Conservation (phyloP, 2,888 invertebrate genomes). For the Epiblema foenella region DNA sequence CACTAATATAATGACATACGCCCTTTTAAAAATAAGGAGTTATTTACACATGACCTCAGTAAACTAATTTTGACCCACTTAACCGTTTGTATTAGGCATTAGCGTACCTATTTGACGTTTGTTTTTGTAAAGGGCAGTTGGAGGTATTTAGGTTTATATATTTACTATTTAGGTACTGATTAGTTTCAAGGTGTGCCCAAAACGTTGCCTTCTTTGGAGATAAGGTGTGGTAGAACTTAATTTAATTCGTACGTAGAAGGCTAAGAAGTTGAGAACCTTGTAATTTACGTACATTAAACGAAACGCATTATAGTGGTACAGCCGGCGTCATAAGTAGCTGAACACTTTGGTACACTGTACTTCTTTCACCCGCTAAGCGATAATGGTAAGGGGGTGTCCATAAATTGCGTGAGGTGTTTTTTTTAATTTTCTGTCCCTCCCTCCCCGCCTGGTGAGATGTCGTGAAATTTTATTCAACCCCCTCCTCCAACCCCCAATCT, state of each 20-base stretch:
- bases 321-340: too few species aligned
- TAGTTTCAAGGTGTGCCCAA: constrained; percentile 20
- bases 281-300: not conserved
- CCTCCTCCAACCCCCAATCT: too few species aligned
- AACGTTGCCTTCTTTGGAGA: constrained; percentile 13
- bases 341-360: too few species aligned
- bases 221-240: constrained; percentile 10
- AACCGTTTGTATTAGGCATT: constrained; percentile 19
- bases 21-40: not conserved
- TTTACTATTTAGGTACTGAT: not conserved
- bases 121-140: constrained; percentile 38
- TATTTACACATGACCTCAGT: not conserved
- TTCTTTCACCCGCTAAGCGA: too few species aligned
- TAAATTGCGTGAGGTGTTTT: too few species aligned
- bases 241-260: not conserved
- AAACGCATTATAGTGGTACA: not conserved
- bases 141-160: constrained; percentile 27
- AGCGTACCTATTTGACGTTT: constrained; percentile 19
- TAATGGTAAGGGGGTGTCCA: too few species aligned
- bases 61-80: constrained; percentile 38
- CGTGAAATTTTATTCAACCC: too few species aligned
- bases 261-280: constrained; percentile 1
- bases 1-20: not conserved
- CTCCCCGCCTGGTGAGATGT: too few species aligned
- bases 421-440: too few species aligned